phyloP scores from a whole-genome alignment of 2,888 invertebrate species.

The Cephalotes varians region DNA sequence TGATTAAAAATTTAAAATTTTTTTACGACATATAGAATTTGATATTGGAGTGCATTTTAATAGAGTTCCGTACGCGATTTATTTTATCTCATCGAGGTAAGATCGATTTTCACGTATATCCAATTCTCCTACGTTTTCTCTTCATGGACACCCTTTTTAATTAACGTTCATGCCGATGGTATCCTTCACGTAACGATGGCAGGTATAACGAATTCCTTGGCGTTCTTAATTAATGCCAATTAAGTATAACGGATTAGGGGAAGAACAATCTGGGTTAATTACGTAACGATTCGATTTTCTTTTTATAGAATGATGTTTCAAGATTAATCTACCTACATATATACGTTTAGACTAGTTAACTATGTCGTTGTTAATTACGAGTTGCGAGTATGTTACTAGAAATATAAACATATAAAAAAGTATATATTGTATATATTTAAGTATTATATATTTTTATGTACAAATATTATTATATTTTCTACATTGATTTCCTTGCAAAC shows the following conservation, averaged over 20 bases:
- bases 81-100: neutral
- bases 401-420: neutral
- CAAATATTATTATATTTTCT: neutral
- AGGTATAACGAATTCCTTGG: slow-evolving; percentile 29
- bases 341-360: slow-evolving; percentile 18
- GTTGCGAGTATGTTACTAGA: neutral
- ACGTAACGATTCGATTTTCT: slow-evolving; percentile 22
- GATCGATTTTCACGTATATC: slow-evolving; percentile 39
- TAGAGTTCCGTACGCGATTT: slow-evolving; percentile 14
- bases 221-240: slow-evolving; percentile 58
- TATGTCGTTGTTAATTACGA: slow-evolving; percentile 1
- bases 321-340: slow-evolving; percentile 4
- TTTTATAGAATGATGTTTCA: neutral
- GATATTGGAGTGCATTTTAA: slow-evolving; percentile 1
- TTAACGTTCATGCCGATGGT: slow-evolving; percentile 27
- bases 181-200: slow-evolving; percentile 31
- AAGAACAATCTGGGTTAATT: slow-evolving; percentile 43
- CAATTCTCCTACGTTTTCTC: slow-evolving; percentile 33
- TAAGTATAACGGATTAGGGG: slow-evolving; percentile 48
- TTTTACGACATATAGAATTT: neutral
- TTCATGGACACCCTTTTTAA: slow-evolving; percentile 49
- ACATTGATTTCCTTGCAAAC: neutral
- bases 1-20: neutral
- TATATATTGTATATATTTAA: too few species aligned
- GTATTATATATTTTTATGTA: neutral